These are phyloP conservation scores for Neoaliturus tenellus DNA, from an alignment of 2,888 invertebrate species.

Conservation along the genomic window DNA sequence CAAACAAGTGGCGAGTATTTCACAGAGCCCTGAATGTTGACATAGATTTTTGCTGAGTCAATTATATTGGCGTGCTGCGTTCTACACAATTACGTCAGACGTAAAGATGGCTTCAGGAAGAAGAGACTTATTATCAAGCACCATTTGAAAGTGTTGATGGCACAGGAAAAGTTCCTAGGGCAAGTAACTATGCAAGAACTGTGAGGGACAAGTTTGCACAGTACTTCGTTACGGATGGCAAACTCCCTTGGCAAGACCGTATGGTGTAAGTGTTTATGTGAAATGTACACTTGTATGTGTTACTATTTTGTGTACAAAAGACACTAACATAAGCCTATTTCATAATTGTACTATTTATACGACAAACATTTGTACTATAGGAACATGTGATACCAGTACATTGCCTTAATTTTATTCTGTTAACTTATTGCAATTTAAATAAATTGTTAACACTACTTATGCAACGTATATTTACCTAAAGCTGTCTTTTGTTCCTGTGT, in stretches of 20 bases:
- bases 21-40: constrained; percentile 9
- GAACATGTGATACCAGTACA: no score
- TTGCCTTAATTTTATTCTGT: no score
- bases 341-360: no score
- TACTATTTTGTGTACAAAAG: no score
- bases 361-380: no score
- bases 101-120: constrained; percentile 8
- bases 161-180: constrained; percentile 12
- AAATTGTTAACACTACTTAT: no score
- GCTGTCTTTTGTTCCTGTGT: no score
- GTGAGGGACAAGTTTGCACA: constrained; percentile 35
- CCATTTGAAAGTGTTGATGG: constrained; percentile 27
- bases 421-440: no score
- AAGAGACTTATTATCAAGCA: constrained; percentile 22
- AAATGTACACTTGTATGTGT: no score
- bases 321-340: no score
- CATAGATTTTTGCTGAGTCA: neutral
- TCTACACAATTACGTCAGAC: constrained; percentile 27
- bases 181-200: neutral
- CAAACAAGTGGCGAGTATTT: constrained; percentile 30
- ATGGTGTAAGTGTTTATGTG: no score
- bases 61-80: constrained; percentile 19
- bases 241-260: constrained; percentile 21
- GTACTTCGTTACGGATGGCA: neutral
- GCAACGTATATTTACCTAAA: no score